Conservation (phyloP, 1,140 invertebrate genomes). For the Drosophila chauvacae region DNA sequence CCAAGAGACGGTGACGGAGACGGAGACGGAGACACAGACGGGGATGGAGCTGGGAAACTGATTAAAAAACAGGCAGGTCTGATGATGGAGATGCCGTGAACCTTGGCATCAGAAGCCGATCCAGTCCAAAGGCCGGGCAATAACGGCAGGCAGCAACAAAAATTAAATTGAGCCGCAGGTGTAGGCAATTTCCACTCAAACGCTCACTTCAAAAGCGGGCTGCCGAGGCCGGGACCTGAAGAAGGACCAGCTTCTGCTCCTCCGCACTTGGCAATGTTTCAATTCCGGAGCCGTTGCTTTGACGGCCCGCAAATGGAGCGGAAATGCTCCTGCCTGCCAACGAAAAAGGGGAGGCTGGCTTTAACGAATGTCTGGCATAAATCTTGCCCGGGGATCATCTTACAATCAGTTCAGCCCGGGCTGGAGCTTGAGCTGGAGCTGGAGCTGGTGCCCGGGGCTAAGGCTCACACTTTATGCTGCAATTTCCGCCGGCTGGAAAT, state of each 20-base stretch:
- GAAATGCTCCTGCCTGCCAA: slow-evolving; percentile 59
- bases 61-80: slow-evolving; percentile 37
- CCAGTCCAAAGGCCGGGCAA: slow-evolving; percentile 37
- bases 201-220: slow-evolving; percentile 66
- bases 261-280: slow-evolving; percentile 66
- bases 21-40: neutral
- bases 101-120: slow-evolving; percentile 37
- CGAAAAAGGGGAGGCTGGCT: slow-evolving; percentile 37
- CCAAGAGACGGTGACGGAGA: neutral
- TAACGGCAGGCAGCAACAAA: slow-evolving; percentile 60
- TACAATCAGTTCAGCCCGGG: slow-evolving; percentile 40
- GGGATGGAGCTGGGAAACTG: slow-evolving; percentile 39
- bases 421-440: neutral
- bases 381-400: slow-evolving; percentile 67
- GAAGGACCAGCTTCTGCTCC: slow-evolving; percentile 3
- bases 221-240: neutral
- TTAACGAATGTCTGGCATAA: slow-evolving; percentile 79
- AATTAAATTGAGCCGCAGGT: slow-evolving; percentile 83
- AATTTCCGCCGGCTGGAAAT: slow-evolving; percentile 67
- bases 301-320: slow-evolving; percentile 75
- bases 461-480: slow-evolving; percentile 55
- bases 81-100: slow-evolving; percentile 37
- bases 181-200: slow-evolving; percentile 82
- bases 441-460: slow-evolving; percentile 1
- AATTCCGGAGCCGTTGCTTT: slow-evolving; percentile 55